These are phyloP conservation scores for Brenthis hecate DNA, from an alignment of 2,888 invertebrate species.

Conservation along the genomic window DNA sequence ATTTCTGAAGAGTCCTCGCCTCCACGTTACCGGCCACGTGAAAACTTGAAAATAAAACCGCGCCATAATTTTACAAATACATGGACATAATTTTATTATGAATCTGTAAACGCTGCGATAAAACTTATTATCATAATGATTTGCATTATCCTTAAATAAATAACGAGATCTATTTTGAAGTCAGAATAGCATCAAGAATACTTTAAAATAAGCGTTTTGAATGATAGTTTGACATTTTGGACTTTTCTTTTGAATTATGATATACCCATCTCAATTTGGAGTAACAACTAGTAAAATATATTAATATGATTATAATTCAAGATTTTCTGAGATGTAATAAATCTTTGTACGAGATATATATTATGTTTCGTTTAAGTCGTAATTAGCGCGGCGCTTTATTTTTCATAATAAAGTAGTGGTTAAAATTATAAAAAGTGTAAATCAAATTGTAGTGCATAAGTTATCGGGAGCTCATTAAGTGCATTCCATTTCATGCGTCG, in stretches of 20 bases:
- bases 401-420: constrained; percentile 63
- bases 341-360: constrained; percentile 58
- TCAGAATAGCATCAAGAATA: constrained; percentile 44
- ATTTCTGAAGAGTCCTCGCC: constrained; percentile 49
- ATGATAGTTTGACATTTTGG: constrained; percentile 21
- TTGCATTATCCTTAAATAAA: constrained; percentile 50
- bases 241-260: constrained; percentile 12
- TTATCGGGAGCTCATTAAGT: constrained; percentile 71
- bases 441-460: constrained; percentile 71
- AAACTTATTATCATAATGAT: constrained; percentile 58
- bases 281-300: constrained; percentile 37
- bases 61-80: constrained; percentile 57
- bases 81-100: constrained; percentile 68
- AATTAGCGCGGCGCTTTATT: constrained; percentile 73
- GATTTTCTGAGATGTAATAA: constrained; percentile 44
- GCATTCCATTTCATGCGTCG: constrained; percentile 54
- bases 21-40: constrained; percentile 67
- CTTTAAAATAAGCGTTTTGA: constrained; percentile 40
- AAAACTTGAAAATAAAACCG: constrained; percentile 53
- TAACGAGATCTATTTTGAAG: constrained; percentile 49
- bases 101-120: constrained; percentile 61
- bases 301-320: constrained; percentile 45
- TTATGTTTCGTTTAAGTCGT: constrained; percentile 67
- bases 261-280: background rate
- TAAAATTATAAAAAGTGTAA: constrained; percentile 75